Evolutionary conservation across 2,888 invertebrate genomes (phyloP).

Genomic region (Chesias legatella): DNA sequence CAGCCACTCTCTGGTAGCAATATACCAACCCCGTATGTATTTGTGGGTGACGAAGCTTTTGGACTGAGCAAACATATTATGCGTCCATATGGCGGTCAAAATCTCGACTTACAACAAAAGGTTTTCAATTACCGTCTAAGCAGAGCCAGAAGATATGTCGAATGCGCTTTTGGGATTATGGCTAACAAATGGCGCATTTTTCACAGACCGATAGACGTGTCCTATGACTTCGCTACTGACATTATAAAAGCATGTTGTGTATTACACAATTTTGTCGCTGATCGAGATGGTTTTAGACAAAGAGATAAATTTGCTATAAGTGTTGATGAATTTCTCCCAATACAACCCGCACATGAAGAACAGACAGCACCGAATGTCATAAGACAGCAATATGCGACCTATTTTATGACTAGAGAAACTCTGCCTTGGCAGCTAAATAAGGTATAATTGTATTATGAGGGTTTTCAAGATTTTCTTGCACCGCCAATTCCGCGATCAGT

Average conservation of each 20-base stretch:
- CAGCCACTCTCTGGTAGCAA: no score
- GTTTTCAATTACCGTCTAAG: no score
- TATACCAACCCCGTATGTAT: no score
- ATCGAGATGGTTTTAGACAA: slow-evolving; percentile 21
- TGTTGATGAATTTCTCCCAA: slow-evolving; percentile 2
- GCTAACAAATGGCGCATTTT: slow-evolving; percentile 23
- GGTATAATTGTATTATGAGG: slow-evolving; percentile 18
- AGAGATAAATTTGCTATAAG: slow-evolving; percentile 3
- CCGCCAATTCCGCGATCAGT: background rate
- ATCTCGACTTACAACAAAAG: no score
- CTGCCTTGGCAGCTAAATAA: slow-evolving; percentile 27
- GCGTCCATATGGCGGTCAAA: no score
- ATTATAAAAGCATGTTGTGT: no score
- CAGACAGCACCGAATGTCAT: slow-evolving; percentile 23
- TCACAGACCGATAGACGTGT: slow-evolving; percentile 13
- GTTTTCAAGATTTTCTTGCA: background rate
- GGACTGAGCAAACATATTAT: no score
- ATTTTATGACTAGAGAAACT: slow-evolving; percentile 29
- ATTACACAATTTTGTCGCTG: no score
- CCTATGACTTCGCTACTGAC: no score
- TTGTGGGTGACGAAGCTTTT: no score
- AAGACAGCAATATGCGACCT: slow-evolving; percentile 23
- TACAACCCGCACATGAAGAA: background rate
- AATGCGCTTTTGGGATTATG: slow-evolving; percentile 19
- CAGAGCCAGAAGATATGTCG: slow-evolving; percentile 20